Base-by-base conservation (phyloP, 2,888 invertebrate genomes). In the Pyrrhia umbra region DNA sequence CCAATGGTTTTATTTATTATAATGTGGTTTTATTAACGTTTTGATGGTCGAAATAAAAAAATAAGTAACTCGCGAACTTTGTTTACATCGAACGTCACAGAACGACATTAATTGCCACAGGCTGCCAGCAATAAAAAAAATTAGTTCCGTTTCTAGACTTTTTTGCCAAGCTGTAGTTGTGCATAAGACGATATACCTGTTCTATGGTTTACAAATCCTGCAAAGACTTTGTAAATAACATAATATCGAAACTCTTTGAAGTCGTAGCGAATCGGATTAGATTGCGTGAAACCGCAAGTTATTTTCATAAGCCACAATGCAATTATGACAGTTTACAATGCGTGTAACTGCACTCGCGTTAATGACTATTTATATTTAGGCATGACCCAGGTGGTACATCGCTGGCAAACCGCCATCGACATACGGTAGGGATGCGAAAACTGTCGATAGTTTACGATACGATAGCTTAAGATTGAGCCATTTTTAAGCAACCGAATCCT, bases 361-460 rank as follows among this genome's bases (percentile, higher is more conserved):
- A 73, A 75, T 81, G 79, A 78, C 75, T 75, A 66, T 80, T 80
- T 87, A 87, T 81, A 79, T 82, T 80, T 83, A 84, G 83, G 64
- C 49, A 59, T 81, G 82, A 83, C 84, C 83, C 86, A 87, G 87
- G 87, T 87, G 86, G 61, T 72, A 69, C 64, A 71, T 59, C 15
- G 25, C 46, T 72, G 72, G 72, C 72, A 52, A 16, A 1, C 8
- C 34, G 72, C 72, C 72, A 75, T 34, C 10, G 2, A 15, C 10
- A 9, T 46, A 58, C 42, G 30, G 57, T 15, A n/a, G 10, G 18
- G 43, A 43, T 34, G 16, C 15, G 10, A 49, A 43, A 42, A 42
- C 45, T 57, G 55, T 65, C 73, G 73, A 66, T 57, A 15, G 13
- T 43, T 20, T 23, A 20, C 20, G 1, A 21, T 1, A 13, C n/a